Percentiles rank a stretch among this genome's conserved stretches.
phyloP scores from a whole-genome alignment of 1,140 invertebrate genomes.

The Nasonia giraulti region DNA sequence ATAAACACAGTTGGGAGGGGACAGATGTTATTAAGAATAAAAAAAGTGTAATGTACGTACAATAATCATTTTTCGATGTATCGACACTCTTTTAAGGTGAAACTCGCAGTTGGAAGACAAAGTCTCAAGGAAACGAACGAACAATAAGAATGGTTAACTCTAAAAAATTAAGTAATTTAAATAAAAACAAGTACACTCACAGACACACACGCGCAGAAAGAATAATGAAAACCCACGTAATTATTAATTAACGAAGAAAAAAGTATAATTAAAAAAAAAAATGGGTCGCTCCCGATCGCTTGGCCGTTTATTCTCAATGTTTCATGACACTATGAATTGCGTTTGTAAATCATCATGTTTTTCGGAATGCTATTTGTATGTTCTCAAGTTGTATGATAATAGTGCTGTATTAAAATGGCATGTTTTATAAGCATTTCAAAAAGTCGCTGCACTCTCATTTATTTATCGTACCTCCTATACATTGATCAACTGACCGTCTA shows the following conservation, averaged over 20 bases:
- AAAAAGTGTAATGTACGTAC: conserved; percentile 17
- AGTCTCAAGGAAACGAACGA: background rate
- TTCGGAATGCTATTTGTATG: conserved; percentile 66
- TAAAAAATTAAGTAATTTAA: conserved; percentile 18
- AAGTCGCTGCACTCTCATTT: background rate
- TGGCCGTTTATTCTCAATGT: conserved; percentile 51
- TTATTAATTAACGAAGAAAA: background rate
- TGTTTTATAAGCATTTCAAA: conserved; percentile 70
- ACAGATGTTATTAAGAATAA: conserved; percentile 9
- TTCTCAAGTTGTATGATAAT: conserved; percentile 70
- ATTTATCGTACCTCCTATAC: background rate
- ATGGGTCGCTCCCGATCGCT: conserved; percentile 32
- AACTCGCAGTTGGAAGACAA: background rate
- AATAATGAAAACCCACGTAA: conserved; percentile 16
- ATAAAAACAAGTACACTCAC: background rate
- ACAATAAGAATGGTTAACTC: conserved; percentile 16
- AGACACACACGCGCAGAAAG: conserved; percentile 14
- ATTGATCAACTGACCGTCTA: background rate
- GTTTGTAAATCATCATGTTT: conserved; percentile 65
- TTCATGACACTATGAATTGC: conserved; percentile 58
- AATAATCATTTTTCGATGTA: conserved; percentile 43
- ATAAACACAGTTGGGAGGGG: background rate
- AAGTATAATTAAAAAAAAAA: conserved; percentile 47
- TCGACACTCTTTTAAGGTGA: conserved; percentile 10
- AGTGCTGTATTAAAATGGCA: conserved; percentile 68